phyloP scores from a whole-genome alignment of 2,888 invertebrate genomes.

The Thyatira batis region DNA sequence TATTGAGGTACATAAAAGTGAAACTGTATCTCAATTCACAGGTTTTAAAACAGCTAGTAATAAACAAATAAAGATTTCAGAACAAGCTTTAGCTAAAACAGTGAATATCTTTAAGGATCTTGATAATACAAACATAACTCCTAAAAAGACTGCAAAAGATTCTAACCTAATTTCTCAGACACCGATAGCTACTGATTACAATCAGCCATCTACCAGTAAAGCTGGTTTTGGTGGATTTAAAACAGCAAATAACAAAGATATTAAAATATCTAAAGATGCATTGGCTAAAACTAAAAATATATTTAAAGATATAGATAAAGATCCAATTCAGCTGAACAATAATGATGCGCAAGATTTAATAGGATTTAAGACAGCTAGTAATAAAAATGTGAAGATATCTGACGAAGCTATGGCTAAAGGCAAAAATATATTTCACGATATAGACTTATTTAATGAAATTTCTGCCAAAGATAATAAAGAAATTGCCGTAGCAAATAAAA shows the following conservation, averaged over 20 bases:
- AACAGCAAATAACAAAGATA: constrained; percentile 61
- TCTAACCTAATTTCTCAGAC: neutral
- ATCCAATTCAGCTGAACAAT: constrained; percentile 3
- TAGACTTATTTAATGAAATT: constrained; percentile 12
- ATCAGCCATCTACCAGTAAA: constrained; percentile 4
- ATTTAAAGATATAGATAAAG: constrained; percentile 34
- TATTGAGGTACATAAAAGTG: neutral
- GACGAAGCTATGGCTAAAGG: constrained; percentile 34
- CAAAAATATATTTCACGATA: constrained; percentile 40
- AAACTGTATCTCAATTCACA: constrained; percentile 3
- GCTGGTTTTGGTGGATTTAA: constrained; percentile 42
- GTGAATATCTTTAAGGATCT: constrained; percentile 47
- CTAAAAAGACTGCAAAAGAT: neutral
- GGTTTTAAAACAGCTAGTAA: constrained; percentile 53
- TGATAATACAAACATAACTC: neutral
- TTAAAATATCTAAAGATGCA: constrained; percentile 50
- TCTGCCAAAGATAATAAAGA: neutral
- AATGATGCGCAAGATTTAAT: constrained; percentile 1
- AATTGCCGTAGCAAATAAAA: neutral
- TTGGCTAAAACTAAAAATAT: constrained; percentile 43
- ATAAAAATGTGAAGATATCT: constrained; percentile 41
- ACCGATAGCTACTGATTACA: neutral
- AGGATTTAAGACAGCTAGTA: constrained; percentile 46
- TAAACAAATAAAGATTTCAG: constrained; percentile 38
- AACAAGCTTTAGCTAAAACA: constrained; percentile 43